These are phyloP conservation scores for Decapterus maruadsi DNA, from an alignment of 2,797 vertebrate genomes.

Conservation along the genomic window DNA sequence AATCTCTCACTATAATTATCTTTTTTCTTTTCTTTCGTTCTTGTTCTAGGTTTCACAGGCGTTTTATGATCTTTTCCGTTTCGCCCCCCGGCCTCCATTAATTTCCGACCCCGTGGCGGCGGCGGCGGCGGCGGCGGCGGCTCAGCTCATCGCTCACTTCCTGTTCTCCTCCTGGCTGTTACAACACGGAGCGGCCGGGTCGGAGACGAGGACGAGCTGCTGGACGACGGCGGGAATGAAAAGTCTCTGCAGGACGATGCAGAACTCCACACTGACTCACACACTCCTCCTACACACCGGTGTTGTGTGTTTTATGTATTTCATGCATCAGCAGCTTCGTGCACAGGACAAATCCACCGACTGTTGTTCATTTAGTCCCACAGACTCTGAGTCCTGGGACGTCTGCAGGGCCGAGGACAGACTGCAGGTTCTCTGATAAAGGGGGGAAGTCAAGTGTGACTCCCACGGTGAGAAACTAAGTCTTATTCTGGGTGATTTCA, in stretches of 20 bases:
- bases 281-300: constrained; percentile 7
- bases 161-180: constrained; percentile 5
- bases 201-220: neutral
- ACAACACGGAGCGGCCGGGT: neutral
- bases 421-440: neutral
- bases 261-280: neutral
- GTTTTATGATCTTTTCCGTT: constrained; percentile 38
- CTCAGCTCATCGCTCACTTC: neutral
- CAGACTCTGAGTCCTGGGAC: neutral
- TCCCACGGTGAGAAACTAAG: neutral
- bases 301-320: constrained; percentile 27
- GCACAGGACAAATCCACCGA: constrained; percentile 10
- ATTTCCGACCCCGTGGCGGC: constrained; percentile 16
- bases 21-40: too few species aligned
- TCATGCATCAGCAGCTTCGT: constrained; percentile 8
- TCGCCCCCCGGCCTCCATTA: constrained; percentile 12
- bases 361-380: constrained; percentile 1
- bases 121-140: too few species aligned
- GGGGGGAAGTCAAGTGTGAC: neutral
- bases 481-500: too few species aligned
- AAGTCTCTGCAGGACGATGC: neutral
- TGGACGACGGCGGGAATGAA: neutral
- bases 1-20: constrained; percentile 41
- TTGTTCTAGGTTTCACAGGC: neutral
- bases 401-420: neutral